These are phyloP conservation scores for Acronicta aceris DNA, from an alignment of 2,888 invertebrate species.

Conservation along the genomic window DNA sequence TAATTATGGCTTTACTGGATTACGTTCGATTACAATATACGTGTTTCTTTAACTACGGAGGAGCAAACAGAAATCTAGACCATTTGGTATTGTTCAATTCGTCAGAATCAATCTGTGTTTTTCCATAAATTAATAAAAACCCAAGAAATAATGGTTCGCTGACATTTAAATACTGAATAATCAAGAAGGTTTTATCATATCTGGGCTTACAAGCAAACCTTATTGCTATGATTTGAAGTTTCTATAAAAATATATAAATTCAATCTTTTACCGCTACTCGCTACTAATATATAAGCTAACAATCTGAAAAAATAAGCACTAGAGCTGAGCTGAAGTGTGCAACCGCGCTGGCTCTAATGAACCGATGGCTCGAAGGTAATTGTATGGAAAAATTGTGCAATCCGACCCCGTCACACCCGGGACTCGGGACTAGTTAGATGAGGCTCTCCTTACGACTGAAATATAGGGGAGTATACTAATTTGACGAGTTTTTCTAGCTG, in stretches of 20 bases:
- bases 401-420: constrained; percentile 23
- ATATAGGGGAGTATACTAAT: constrained; percentile 9
- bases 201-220: too few relatives aligned
- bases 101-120: too few relatives aligned
- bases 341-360: constrained; percentile 46
- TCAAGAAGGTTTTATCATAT: too few relatives aligned
- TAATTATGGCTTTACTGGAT: too few relatives aligned
- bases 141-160: too few relatives aligned
- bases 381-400: constrained; percentile 57
- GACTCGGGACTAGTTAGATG: constrained; percentile 25
- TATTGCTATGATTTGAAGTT: background rate
- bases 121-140: too few relatives aligned
- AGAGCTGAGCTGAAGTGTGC: constrained; percentile 31
- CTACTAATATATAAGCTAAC: constrained; percentile 8
- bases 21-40: too few relatives aligned
- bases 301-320: constrained; percentile 10
- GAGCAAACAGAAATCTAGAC: too few relatives aligned
- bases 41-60: too few relatives aligned
- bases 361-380: constrained; percentile 49
- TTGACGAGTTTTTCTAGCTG: constrained; percentile 32
- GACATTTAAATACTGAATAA: too few relatives aligned
- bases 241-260: background rate
- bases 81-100: too few relatives aligned
- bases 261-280: background rate
- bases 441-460: constrained; percentile 10